Evolutionary conservation across 2,113 vertebrate genomes (phyloP).

Genomic region (Scomber colias): DNA sequence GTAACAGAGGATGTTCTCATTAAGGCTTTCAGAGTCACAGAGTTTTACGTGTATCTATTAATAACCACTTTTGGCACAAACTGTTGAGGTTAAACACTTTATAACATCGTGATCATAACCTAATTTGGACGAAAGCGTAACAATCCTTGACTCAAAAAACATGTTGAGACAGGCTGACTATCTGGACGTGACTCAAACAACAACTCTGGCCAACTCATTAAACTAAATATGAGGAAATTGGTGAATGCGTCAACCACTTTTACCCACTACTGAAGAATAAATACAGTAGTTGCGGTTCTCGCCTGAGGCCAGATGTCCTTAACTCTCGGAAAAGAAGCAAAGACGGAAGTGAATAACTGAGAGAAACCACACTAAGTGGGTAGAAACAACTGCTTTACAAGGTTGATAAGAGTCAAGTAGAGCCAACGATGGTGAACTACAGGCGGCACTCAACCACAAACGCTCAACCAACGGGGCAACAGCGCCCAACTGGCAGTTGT

Average conservation of each 20-base stretch:
- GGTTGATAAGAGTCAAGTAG: conserved; percentile 42
- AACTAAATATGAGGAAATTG: not conserved
- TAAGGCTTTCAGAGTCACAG: no score
- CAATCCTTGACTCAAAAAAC: no score
- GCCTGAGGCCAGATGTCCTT: not conserved
- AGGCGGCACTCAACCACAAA: conserved; percentile 3
- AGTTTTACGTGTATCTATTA: no score
- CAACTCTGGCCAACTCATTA: not conserved
- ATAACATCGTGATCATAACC: no score
- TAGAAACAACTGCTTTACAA: conserved; percentile 45
- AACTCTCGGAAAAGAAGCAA: not conserved
- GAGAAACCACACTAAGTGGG: conserved; percentile 18
- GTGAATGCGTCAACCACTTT: not conserved
- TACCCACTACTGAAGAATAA: not conserved
- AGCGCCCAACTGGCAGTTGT: conserved; percentile 5
- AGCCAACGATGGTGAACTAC: conserved; percentile 19
- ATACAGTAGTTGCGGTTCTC: not conserved
- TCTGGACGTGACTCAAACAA: no score
- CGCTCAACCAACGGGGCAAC: not conserved
- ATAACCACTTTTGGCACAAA: no score
- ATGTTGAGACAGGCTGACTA: no score
- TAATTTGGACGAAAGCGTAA: no score
- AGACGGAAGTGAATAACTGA: conserved; percentile 2
- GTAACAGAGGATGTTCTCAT: no score
- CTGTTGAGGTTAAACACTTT: no score